Evolutionary conservation across 2,113 vertebrate genomes (phyloP).

Genomic region (Cavia aperea): DNA sequence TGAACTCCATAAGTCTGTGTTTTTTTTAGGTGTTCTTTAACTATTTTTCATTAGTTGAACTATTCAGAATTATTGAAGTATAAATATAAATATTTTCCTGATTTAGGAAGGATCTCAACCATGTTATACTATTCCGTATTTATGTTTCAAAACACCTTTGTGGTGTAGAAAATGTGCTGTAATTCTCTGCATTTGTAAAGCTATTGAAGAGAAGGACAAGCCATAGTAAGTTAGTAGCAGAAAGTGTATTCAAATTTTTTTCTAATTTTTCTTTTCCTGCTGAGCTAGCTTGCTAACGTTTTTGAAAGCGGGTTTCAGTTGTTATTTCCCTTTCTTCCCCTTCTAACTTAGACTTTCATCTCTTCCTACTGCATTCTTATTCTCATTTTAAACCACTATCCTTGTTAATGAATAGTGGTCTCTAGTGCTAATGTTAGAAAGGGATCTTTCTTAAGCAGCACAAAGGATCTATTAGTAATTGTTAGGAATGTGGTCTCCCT

Average conservation of each 20-base stretch:
- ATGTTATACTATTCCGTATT: neutral
- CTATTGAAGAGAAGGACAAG: neutral
- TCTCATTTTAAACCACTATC: constrained; percentile 47
- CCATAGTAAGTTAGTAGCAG: neutral
- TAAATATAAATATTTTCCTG: neutral
- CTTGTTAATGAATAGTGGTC: constrained; percentile 41
- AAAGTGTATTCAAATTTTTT: neutral
- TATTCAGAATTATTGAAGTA: neutral
- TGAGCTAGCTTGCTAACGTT: neutral
- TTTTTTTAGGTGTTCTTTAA: constrained; percentile 4
- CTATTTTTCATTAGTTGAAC: constrained; percentile 17
- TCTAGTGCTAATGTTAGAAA: constrained; percentile 26
- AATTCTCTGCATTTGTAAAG: neutral
- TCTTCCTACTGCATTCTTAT: constrained; percentile 40
- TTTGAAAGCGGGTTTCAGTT: constrained; percentile 33
- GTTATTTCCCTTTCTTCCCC: neutral
- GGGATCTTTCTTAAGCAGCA: constrained; percentile 30
- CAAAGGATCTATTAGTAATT: constrained; percentile 12
- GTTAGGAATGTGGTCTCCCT: neutral
- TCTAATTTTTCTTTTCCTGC: neutral
- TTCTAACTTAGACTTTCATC: constrained; percentile 34
- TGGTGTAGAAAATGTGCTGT: neutral
- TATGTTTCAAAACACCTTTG: neutral
- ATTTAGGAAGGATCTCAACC: neutral
- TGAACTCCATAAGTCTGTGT: constrained; percentile 27